Evolutionary conservation across 2,888 invertebrate species (phyloP).

Genomic region (Eupithecia subfuscata): DNA sequence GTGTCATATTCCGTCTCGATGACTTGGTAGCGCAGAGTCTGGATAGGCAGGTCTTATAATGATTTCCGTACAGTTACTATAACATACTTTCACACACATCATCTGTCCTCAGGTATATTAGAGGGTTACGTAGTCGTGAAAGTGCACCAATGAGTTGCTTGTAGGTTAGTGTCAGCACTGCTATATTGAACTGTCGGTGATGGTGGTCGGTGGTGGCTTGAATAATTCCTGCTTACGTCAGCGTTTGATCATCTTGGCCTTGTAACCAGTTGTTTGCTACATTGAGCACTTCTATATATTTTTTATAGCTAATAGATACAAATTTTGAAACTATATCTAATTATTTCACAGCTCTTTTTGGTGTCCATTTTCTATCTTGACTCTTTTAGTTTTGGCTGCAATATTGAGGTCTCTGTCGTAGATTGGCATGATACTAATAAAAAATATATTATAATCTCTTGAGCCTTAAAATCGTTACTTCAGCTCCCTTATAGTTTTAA

Average conservation of each 20-base stretch:
- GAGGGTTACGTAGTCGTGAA: constrained; percentile 78
- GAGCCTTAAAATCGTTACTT: not conserved
- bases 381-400: not conserved
- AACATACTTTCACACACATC: constrained; percentile 23
- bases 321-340: not conserved
- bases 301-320: not conserved
- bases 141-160: constrained; percentile 78
- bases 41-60: not conserved
- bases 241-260: not conserved
- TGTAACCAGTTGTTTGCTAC: not conserved
- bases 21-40: no score
- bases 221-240: not conserved
- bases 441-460: not conserved
- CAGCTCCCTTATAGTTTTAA: not conserved
- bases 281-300: no score
- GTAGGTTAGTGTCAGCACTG: constrained; percentile 75
- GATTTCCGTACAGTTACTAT: not conserved
- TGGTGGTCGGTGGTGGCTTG: not conserved
- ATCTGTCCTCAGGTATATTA: constrained; percentile 79
- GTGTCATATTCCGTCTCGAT: no score
- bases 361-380: not conserved
- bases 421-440: not conserved
- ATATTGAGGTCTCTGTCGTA: not conserved
- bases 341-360: not conserved
- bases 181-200: not conserved